Percentiles rank a stretch among this genome's conserved stretches.
Conservation (phyloP, 2,888 invertebrate species). For the Panzeria rudis region DNA sequence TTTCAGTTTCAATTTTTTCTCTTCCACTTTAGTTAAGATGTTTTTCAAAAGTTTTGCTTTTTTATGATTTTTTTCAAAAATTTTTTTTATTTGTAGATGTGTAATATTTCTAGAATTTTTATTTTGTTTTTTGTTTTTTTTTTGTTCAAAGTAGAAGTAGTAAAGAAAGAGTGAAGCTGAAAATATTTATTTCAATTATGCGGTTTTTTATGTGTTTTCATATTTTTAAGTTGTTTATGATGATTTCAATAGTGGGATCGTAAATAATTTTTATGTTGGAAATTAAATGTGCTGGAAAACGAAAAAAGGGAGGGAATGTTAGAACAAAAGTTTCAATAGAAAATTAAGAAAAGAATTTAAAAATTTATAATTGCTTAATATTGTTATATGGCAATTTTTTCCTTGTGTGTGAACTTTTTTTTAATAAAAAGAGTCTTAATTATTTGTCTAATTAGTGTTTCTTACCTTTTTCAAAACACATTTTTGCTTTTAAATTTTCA, state of each 20-base stretch:
- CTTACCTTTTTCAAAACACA: no score
- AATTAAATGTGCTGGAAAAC: constrained; percentile 62
- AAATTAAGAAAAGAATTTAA: neutral
- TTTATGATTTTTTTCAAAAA: constrained; percentile 43
- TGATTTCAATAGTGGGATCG: constrained; percentile 54
- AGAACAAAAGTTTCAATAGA: neutral
- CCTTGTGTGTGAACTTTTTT: neutral
- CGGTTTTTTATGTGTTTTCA: constrained; percentile 70
- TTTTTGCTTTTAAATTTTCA: no score
- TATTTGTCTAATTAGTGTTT: neutral
- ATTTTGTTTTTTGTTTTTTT: neutral
- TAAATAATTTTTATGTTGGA: constrained; percentile 61
- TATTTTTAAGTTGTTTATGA: constrained; percentile 59
- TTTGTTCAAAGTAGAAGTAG: constrained; percentile 3
- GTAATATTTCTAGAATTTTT: constrained; percentile 52
- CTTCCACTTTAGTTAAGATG: constrained; percentile 60
- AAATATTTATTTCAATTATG: constrained; percentile 68
- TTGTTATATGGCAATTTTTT: neutral
- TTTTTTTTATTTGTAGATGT: constrained; percentile 18
- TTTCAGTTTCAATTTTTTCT: constrained; percentile 5
- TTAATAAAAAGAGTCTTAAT: no score
- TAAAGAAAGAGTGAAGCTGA: constrained; percentile 24
- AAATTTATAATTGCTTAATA: neutral
- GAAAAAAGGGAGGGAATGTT: neutral
- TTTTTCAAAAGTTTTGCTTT: constrained; percentile 61